These are phyloP conservation scores for Lophura nycthemera DNA, from an alignment of 2,113 vertebrate species.

Conservation along the genomic window DNA sequence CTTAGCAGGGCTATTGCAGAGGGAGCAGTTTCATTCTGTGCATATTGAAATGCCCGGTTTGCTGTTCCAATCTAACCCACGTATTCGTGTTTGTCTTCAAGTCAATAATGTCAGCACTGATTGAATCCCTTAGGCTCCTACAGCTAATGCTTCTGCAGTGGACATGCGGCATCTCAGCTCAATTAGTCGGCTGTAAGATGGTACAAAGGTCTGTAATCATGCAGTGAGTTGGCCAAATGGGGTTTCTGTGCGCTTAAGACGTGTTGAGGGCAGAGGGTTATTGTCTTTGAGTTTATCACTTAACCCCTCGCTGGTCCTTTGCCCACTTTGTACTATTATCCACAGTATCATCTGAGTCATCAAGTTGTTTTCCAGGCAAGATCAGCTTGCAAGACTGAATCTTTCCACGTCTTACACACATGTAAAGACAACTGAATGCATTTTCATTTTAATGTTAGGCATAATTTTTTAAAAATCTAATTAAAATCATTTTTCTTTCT, in stretches of 20 bases:
- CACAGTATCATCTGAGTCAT: background rate
- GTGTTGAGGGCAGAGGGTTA: background rate
- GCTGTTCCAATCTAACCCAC: background rate
- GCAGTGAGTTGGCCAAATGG: background rate
- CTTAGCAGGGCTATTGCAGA: background rate
- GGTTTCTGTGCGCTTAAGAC: background rate
- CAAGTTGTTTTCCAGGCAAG: background rate
- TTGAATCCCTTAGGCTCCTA: background rate
- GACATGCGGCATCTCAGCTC: background rate
- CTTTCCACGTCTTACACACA: background rate
- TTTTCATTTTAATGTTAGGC: background rate
- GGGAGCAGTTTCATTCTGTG: background rate
- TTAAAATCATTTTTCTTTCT: background rate
- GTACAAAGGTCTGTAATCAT: background rate
- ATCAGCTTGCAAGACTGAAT: background rate
- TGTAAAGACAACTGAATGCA: background rate
- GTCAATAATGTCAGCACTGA: background rate
- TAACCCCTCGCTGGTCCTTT: background rate
- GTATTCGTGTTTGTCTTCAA: background rate
- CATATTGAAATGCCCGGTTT: background rate
- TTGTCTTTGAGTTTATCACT: background rate
- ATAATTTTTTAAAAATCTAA: background rate
- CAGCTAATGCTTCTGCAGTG: background rate
- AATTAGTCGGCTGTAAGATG: background rate
- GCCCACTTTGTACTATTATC: background rate